Evolutionary conservation across 2,797 vertebrate species (phyloP), one percentile per base, ranked within the genome.

Genomic region (Mormyrops boulengeri): DNA sequence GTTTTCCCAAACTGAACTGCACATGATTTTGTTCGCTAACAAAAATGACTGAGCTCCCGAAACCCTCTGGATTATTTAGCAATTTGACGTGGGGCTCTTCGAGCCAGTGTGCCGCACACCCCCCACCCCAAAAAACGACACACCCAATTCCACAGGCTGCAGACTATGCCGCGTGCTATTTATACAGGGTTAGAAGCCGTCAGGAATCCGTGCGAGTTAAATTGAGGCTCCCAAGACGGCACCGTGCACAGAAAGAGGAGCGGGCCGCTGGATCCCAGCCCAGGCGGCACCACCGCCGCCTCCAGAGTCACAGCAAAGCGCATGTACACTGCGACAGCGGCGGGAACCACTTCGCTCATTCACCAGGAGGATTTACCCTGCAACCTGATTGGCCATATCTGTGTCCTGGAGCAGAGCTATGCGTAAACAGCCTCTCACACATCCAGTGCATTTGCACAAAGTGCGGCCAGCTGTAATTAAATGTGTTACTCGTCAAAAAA

Each of bases 131-230:
- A 80, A 41, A 41, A 44, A 80, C 0, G 53, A 11, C 30, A 14
- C 66, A 22, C 41, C 52, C 50, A 22, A 26, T 77, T 50, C 11
- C 41, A 73, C 62, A 50, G 26, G 44, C 44, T 38, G 62, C 38
- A 80, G 22, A 49, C 6, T 73, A 3, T 19, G 41, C 60, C 7
- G 22, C 4, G 44, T 73, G 34, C 60, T 88, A 88, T 88, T 88
- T 88, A 88, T 88, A 88, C 62, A 6, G 14, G 22, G 60, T 7
- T 88, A n/a, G n/a, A 47, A 88, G 38, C 57, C 17, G 19, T 4
- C n/a, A 88, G 57, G 87, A 88, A 88, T 88, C 57, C n/a, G 2
- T 88, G 47, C n/a, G 22, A 88, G 60, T 88, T 88, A 73, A 73
- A 73, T 47, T 52, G 38, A 77, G 88, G 9, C 9, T 88, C 62